Conservation (phyloP, 2,113 vertebrate genomes). For the Grammomys surdaster region DNA sequence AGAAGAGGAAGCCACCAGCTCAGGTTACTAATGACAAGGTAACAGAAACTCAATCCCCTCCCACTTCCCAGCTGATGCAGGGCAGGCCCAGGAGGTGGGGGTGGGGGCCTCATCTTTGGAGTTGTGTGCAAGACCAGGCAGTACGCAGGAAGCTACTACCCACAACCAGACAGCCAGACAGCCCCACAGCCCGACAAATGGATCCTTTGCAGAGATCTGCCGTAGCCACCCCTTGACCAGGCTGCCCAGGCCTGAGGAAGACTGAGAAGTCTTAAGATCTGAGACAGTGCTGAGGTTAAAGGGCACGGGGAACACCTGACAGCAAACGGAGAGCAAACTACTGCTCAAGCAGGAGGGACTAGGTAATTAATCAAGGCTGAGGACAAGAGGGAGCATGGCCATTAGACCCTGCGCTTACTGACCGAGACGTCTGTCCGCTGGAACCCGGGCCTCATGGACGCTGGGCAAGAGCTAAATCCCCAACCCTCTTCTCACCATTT, state of each 20-base stretch:
- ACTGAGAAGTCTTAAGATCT: background rate
- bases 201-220: background rate
- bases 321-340: background rate
- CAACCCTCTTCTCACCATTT: background rate
- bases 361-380: accelerated
- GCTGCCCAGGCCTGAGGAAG: background rate
- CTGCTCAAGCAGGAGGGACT: accelerated
- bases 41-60: constrained; percentile 35
- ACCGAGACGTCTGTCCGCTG: background rate
- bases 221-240: background rate
- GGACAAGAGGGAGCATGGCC: accelerated
- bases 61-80: constrained; percentile 2
- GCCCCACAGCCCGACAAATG: background rate
- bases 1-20: background rate
- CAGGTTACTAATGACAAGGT: constrained; percentile 41
- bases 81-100: background rate
- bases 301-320: accelerated
- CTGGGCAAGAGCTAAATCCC: background rate
- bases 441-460: background rate
- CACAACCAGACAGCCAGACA: background rate
- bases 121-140: background rate
- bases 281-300: accelerated
- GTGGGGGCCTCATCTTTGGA: background rate
- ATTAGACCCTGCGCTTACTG: accelerated
- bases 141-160: background rate